phyloP scores from a whole-genome alignment of 2,888 invertebrate species.

The Pteria penguin region DNA sequence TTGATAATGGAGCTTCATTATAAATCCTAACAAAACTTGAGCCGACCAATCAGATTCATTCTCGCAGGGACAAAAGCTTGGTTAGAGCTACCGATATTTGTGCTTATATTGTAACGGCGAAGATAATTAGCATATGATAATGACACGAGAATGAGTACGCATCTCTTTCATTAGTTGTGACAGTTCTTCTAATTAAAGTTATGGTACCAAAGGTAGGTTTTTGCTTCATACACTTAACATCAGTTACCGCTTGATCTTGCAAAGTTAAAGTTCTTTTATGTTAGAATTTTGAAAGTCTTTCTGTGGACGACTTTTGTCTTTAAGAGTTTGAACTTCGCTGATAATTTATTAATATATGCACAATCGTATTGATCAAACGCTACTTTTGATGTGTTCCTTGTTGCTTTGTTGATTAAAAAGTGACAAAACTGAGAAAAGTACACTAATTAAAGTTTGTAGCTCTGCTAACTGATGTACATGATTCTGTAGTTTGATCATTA shows the following conservation, averaged over 20 bases:
- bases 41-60: conserved; percentile 25
- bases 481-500: too few species aligned
- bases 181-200: too few species aligned
- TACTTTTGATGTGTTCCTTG: background rate
- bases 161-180: too few species aligned
- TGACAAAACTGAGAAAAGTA: background rate
- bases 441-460: too few species aligned
- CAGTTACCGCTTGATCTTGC: too few species aligned
- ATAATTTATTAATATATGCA: background rate
- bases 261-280: too few species aligned
- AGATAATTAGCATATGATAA: background rate
- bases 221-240: too few species aligned
- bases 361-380: background rate
- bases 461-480: too few species aligned
- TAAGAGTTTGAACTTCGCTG: background rate
- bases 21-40: conserved; percentile 31
- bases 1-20: conserved; percentile 42
- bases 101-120: background rate
- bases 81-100: background rate
- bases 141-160: background rate
- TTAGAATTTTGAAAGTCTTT: too few species aligned
- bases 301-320: background rate
- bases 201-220: background rate
- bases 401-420: background rate
- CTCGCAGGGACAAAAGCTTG: conserved; percentile 29